Evolutionary conservation across 2,888 invertebrate genomes (phyloP).

Genomic region (Aphrophora alni): DNA sequence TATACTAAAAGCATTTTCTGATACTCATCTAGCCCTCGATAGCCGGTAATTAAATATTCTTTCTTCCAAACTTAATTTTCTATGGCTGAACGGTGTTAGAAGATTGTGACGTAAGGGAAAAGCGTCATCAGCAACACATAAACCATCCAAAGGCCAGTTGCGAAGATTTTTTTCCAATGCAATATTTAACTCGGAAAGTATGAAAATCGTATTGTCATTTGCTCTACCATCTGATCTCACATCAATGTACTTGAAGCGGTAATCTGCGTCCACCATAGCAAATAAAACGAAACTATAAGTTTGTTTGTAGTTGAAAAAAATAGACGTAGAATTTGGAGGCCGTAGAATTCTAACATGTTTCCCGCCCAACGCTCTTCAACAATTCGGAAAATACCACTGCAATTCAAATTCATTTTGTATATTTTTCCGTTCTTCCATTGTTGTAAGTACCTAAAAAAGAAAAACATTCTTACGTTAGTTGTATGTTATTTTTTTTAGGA

Average conservation of each 20-base stretch:
- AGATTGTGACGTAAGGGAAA: conserved; percentile 45
- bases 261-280: conserved; percentile 49
- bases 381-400: neutral
- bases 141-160: neutral
- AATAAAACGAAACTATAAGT: conserved; percentile 49
- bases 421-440: neutral
- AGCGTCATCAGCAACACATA: conserved; percentile 45
- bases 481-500: neutral
- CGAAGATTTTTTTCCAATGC: conserved; percentile 38
- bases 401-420: neutral
- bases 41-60: conserved; percentile 46
- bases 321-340: conserved; percentile 46
- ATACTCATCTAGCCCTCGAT: conserved; percentile 43
- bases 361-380: conserved; percentile 48
- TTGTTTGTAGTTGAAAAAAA: conserved; percentile 50
- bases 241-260: conserved; percentile 45
- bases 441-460: conserved; percentile 1
- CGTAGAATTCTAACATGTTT: conserved; percentile 50
- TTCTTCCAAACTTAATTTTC: neutral
- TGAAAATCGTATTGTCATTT: conserved; percentile 46
- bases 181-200: conserved; percentile 15
- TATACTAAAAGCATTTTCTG: conserved; percentile 47
- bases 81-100: conserved; percentile 42
- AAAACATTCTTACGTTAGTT: neutral
- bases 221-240: conserved; percentile 45